phyloP scores from a whole-genome alignment of 2,888 invertebrate genomes.

The Drosophila lacicola region DNA sequence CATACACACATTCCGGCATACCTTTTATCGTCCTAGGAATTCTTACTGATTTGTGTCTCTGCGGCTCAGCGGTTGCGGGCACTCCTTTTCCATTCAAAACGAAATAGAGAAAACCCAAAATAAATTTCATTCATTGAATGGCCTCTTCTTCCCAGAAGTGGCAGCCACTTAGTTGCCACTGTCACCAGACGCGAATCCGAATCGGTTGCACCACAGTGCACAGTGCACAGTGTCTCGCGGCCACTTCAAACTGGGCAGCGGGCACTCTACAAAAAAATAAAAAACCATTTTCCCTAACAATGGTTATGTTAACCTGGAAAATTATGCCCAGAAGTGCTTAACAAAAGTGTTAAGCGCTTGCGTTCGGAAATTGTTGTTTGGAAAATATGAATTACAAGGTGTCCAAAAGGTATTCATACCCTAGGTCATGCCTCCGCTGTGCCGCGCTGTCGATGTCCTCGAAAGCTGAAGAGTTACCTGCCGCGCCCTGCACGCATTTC shows the following conservation, averaged over 20 bases:
- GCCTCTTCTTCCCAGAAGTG: slow-evolving; percentile 51
- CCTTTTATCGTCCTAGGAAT: slow-evolving; percentile 55
- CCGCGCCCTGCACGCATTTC: slow-evolving; percentile 48
- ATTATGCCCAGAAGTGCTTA: slow-evolving; percentile 49
- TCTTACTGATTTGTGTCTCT: slow-evolving; percentile 49
- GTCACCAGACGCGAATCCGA: slow-evolving; percentile 44
- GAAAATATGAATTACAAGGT: slow-evolving; percentile 79
- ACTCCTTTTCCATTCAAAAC: slow-evolving; percentile 61
- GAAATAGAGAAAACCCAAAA: slow-evolving; percentile 4
- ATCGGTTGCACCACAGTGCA: slow-evolving; percentile 35
- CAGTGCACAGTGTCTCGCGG: slow-evolving; percentile 55
- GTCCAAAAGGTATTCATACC: slow-evolving; percentile 16
- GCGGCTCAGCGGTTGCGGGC: slow-evolving; percentile 30
- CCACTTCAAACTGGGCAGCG: slow-evolving; percentile 61
- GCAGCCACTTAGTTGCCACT: slow-evolving; percentile 48
- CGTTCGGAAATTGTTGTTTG: slow-evolving; percentile 71
- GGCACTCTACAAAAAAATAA: slow-evolving; percentile 21
- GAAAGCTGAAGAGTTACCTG: slow-evolving; percentile 61
- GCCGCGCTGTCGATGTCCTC: slow-evolving; percentile 46
- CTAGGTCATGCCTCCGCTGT: slow-evolving; percentile 48
- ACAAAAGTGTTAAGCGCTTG: slow-evolving; percentile 77
- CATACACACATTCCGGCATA: slow-evolving; percentile 46
- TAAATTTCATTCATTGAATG: slow-evolving; percentile 56
- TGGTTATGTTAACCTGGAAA: slow-evolving; percentile 52
- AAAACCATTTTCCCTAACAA: slow-evolving; percentile 38